A percentile compares a stretch with the other conserved stretches of the same genome.
phyloP scores from a whole-genome alignment of 1,140 invertebrate genomes.

The Drosophila pallidifrons region DNA sequence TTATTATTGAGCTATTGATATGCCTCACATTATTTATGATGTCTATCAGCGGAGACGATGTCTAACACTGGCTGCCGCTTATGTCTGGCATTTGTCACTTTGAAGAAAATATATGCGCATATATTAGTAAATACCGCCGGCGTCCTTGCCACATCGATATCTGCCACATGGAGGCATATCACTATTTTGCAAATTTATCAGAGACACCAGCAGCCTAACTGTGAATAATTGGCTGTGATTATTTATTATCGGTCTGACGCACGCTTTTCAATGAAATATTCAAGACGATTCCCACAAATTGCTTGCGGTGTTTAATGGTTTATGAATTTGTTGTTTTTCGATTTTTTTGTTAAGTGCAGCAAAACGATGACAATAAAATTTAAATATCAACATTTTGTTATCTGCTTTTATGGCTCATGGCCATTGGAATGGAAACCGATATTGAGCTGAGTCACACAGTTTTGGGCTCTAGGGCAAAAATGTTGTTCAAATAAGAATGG shows the following conservation, averaged over 20 bases:
- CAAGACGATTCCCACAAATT: constrained; percentile 6
- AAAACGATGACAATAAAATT: constrained; percentile 37
- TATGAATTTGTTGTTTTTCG: constrained; percentile 27
- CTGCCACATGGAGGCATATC: constrained; percentile 17
- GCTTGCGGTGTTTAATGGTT: constrained; percentile 12
- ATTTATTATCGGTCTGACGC: constrained; percentile 42
- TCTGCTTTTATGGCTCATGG: constrained; percentile 14
- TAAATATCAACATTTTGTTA: constrained; percentile 36
- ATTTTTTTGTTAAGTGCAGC: constrained; percentile 30
- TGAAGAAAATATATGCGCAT: constrained; percentile 55
- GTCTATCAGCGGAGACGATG: constrained; percentile 48
- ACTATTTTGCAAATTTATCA: constrained; percentile 35
- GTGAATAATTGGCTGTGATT: constrained; percentile 67
- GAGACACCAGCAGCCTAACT: constrained; percentile 19
- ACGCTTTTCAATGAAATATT: constrained; percentile 37
- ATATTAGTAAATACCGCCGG: constrained; percentile 31
- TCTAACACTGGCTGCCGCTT: constrained; percentile 19
- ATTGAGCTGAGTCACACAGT: constrained; percentile 30
- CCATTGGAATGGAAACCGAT: constrained; percentile 34
- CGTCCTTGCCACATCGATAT: constrained; percentile 28
- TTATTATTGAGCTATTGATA: constrained; percentile 64
- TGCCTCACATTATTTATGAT: constrained; percentile 70
- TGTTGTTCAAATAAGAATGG: constrained; percentile 11
- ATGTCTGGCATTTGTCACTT: constrained; percentile 61
- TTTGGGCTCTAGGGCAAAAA: constrained; percentile 8